Evolutionary conservation across 2,113 vertebrate species (phyloP), one percentile per base, ranked within the genome.

Genomic region (Protomyctophum bolini): DNA sequence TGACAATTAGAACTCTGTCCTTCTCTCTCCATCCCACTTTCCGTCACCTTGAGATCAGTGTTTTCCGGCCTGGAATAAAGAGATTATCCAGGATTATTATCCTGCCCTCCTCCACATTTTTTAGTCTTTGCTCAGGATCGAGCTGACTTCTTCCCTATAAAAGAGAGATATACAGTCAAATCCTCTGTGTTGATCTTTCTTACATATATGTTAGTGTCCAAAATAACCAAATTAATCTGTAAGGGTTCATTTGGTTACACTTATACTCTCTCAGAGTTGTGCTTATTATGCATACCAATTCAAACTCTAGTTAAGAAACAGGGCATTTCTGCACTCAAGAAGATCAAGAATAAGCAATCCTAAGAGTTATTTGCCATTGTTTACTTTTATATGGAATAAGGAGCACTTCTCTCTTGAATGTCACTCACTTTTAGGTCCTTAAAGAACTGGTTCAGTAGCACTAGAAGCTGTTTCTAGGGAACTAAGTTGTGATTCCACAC

Each of bases 1-100:
- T 70, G 73, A 21, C 70, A 64, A 54, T 47, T 61, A 50, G 66
- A 65, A 8, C 57, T 80, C 64, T 68, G 54, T 61, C 56, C 52
- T 29, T 51, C 52, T 10, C 10, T 29, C 45, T 7, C 54, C 1
- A 41, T 21, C 62, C 15, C 52, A 10, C 14, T 46, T 33, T 15
- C 51, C 8, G 47, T 69, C 64, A 56, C 70, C 76, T 15, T 77
- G 63, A 88, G 86, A 91, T 90, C 88, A 77, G 70, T 87, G 91
- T 82, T 84, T 90, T 88, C 81, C 72, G 45, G 88, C 70, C 81
- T 66, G 84, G 87, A 91, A 88, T 90, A 89, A 91, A 85, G 73
- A 85, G 85, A 91, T 93, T 92, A 91, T 72, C 75, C 78, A 68
- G 73, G 29, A 72, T 65, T 82, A 73, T 79, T 67, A 81, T 79